These are phyloP conservation scores for Encarsia formosa DNA, from an alignment of 2,888 invertebrate species.

Conservation along the genomic window DNA sequence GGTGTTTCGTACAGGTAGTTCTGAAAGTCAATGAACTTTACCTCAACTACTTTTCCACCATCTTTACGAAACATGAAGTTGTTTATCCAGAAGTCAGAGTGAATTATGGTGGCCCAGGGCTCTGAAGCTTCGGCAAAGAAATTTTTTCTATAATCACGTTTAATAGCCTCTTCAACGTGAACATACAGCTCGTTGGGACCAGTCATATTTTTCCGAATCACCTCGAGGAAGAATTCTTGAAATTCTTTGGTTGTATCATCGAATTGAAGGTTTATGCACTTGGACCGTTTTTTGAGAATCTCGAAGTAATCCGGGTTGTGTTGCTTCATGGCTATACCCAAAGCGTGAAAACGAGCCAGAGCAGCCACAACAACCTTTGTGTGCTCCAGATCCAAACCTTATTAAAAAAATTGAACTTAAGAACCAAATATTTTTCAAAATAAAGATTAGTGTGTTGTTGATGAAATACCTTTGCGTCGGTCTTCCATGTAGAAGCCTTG, in stretches of 20 bases:
- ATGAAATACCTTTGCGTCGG: conserved; percentile 51
- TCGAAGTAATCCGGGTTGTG: conserved; percentile 43
- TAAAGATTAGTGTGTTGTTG: too few relatives aligned
- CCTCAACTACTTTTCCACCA: conserved; percentile 32
- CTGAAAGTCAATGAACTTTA: conserved; percentile 56
- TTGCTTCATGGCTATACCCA: conserved; percentile 56
- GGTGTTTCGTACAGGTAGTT: background rate
- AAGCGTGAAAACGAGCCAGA: conserved; percentile 58
- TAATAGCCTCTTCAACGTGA: background rate
- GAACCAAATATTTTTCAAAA: too few relatives aligned
- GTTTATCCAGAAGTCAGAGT: conserved; percentile 61
- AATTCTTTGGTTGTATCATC: conserved; percentile 34
- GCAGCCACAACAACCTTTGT: conserved; percentile 52
- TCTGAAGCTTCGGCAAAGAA: conserved; percentile 46
- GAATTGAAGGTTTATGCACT: background rate
- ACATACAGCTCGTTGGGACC: background rate
- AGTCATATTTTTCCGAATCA: too few relatives aligned
- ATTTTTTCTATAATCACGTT: conserved; percentile 41
- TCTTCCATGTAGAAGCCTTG: conserved; percentile 55
- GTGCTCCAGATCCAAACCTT: conserved; percentile 53
- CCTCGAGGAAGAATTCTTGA: conserved; percentile 47
- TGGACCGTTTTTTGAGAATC: conserved; percentile 16
- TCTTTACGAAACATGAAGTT: conserved; percentile 59
- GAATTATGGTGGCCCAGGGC: conserved; percentile 56
- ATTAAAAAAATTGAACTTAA: too few relatives aligned